These are phyloP conservation scores for Cuniculus paca DNA, from an alignment of 2,797 vertebrate genomes.

Conservation along the genomic window DNA sequence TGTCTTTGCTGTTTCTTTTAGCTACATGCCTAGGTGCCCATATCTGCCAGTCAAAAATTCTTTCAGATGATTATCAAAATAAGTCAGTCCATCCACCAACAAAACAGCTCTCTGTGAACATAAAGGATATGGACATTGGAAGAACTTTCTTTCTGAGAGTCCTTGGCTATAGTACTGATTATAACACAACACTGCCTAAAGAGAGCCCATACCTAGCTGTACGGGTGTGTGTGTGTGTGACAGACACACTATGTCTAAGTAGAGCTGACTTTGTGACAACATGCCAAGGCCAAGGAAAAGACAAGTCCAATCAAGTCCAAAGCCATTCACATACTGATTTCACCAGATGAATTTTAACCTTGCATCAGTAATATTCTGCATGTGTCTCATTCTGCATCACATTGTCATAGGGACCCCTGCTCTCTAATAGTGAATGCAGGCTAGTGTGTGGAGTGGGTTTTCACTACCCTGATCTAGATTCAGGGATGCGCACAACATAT, in stretches of 20 bases:
- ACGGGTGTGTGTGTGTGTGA: neutral
- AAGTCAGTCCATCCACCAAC: neutral
- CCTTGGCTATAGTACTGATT: neutral
- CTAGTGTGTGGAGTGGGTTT: neutral
- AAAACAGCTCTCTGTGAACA: neutral
- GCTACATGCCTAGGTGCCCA: neutral
- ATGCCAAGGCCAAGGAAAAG: neutral
- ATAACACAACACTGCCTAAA: neutral
- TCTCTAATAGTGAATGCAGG: neutral
- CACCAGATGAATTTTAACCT: neutral
- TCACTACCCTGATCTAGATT: neutral
- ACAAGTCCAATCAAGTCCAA: neutral
- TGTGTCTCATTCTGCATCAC: neutral
- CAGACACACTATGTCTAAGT: neutral
- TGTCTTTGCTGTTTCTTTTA: neutral
- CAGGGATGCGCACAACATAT: neutral
- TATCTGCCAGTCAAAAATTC: conserved; percentile 21
- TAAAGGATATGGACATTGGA: neutral
- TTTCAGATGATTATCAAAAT: conserved; percentile 41
- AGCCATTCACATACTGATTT: neutral
- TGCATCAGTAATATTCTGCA: neutral
- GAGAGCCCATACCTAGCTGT: neutral
- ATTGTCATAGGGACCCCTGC: neutral
- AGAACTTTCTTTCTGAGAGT: conserved; percentile 30
- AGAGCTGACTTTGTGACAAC: neutral